Evolutionary conservation across 1,140 invertebrate genomes (phyloP).

Genomic region (Bicyclus anynana): DNA sequence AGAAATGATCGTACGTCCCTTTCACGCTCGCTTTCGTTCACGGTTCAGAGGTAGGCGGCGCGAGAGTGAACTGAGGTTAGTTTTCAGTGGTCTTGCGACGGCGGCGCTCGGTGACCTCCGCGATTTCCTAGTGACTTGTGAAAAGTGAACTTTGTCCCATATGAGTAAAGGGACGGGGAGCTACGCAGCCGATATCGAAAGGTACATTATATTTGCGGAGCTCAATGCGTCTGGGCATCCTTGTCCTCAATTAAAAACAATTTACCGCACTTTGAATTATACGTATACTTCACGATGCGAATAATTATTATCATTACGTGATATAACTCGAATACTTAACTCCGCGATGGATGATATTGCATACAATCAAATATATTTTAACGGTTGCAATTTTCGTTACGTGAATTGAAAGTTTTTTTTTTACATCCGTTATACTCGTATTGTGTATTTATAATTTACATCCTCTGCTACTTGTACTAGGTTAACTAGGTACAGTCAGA

Average conservation of each 20-base stretch:
- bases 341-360: background rate
- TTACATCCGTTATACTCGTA: no score
- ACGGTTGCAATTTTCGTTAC: background rate
- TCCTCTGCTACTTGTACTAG: no score
- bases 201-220: conserved; percentile 25
- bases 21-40: conserved; percentile 64
- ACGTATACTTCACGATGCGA: conserved; percentile 23
- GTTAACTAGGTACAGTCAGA: no score
- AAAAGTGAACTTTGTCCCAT: conserved; percentile 46
- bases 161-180: conserved; percentile 26
- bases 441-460: no score
- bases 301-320: conserved; percentile 2
- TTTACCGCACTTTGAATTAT: conserved; percentile 57
- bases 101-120: conserved; percentile 59
- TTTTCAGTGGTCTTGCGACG: conserved; percentile 66
- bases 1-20: conserved; percentile 66
- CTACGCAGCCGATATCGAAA: conserved; percentile 16
- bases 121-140: conserved; percentile 62
- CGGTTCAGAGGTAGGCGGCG: conserved; percentile 42
- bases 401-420: conserved; percentile 5
- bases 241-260: conserved; percentile 69
- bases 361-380: conserved; percentile 2
- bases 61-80: conserved; percentile 51
- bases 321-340: background rate
- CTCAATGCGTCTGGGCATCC: conserved; percentile 42